Percentiles rank a stretch among this genome's conserved stretches.
Evolutionary conservation across 2,888 invertebrate species (phyloP).

Genomic region (Biston betularia): DNA sequence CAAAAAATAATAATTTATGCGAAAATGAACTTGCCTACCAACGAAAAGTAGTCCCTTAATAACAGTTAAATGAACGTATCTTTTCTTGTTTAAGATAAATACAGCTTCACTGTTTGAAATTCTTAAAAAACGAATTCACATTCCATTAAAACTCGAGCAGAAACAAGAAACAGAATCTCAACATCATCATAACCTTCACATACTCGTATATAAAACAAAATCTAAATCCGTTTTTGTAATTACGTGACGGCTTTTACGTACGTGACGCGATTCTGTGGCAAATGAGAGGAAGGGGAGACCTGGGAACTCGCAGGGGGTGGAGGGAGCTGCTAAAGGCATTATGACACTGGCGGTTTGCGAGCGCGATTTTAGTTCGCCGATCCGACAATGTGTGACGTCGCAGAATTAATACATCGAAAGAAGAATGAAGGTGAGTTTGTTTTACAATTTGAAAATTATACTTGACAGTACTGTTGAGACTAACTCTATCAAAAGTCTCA

Average conservation of each 20-base stretch:
- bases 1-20: no score
- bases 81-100: not conserved
- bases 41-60: no score
- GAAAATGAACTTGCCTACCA: no score
- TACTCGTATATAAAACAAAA: constrained; percentile 48
- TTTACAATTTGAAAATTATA: no score
- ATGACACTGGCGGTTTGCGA: not conserved
- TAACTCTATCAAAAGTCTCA: no score
- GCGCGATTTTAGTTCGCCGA: not conserved
- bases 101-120: not conserved
- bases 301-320: constrained; percentile 14
- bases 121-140: not conserved
- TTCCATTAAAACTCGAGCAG: constrained; percentile 4
- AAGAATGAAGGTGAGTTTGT: no score
- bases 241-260: constrained; percentile 55
- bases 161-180: constrained; percentile 29
- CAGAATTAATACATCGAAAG: no score
- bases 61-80: not conserved
- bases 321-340: constrained; percentile 13
- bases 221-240: constrained; percentile 63
- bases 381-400: not conserved
- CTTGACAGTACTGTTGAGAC: no score
- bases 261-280: constrained; percentile 60
- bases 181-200: constrained; percentile 42
- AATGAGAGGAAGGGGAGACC: constrained; percentile 49